These are phyloP conservation scores for Sardinella longiceps DNA, from an alignment of 2,797 vertebrate genomes.

Conservation along the genomic window DNA sequence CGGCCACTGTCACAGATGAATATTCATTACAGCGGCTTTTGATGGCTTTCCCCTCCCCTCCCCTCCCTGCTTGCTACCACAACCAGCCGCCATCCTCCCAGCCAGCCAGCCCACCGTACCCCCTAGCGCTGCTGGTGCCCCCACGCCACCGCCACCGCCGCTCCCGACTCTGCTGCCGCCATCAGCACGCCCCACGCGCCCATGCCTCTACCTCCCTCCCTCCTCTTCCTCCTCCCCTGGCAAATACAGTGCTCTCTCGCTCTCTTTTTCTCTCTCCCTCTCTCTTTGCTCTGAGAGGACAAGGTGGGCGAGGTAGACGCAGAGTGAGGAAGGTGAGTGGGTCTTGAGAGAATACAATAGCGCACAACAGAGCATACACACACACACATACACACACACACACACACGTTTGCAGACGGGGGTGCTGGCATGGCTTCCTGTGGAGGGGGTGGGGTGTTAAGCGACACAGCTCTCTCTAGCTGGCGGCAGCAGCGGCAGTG, in stretches of 20 bases:
- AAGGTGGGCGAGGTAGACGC: constrained; percentile 31
- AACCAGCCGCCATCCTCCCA: constrained; percentile 47
- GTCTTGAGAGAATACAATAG: constrained; percentile 34
- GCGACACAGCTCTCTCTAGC: background rate
- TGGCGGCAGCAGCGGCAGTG: background rate
- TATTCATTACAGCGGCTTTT: constrained; percentile 60
- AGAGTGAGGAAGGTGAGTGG: constrained; percentile 37
- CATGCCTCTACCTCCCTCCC: background rate
- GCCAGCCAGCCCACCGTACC: constrained; percentile 36
- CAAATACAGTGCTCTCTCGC: constrained; percentile 42
- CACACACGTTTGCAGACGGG: background rate
- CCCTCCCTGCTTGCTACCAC: too few species aligned
- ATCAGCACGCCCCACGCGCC: background rate
- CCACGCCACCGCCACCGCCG: background rate
- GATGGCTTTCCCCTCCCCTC: background rate
- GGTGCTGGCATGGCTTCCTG: background rate
- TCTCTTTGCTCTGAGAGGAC: constrained; percentile 41
- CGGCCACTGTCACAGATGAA: constrained; percentile 59
- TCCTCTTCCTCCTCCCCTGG: constrained; percentile 35
- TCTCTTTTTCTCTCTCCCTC: too few species aligned
- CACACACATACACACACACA: background rate
- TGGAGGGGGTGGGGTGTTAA: background rate
- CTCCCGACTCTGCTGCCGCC: background rate
- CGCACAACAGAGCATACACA: background rate
- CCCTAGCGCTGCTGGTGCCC: constrained; percentile 29